Conservation (phyloP, 2,113 vertebrate genomes). For the Anolis carolinensis region DNA sequence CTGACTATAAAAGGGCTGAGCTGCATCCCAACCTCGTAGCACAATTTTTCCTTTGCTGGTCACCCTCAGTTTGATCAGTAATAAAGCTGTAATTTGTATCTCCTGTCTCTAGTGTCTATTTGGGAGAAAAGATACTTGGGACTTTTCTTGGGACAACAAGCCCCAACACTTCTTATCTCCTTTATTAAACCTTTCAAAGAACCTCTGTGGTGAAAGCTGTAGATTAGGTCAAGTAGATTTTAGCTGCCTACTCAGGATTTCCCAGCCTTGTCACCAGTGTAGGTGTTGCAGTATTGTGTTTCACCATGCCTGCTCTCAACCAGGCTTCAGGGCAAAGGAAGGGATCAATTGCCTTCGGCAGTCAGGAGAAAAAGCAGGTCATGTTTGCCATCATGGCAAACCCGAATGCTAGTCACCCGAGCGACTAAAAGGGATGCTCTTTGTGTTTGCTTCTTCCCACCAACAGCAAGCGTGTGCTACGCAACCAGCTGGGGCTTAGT, state of each 20-base stretch:
- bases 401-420: constrained; percentile 15
- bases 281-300: background rate
- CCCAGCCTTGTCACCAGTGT: background rate
- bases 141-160: too few species aligned
- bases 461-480: background rate
- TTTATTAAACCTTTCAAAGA: background rate
- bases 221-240: background rate
- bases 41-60: too few species aligned
- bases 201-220: background rate
- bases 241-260: background rate
- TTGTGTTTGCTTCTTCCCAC: constrained; percentile 33
- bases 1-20: too few species aligned
- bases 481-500: constrained; percentile 39
- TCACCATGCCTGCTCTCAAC: background rate
- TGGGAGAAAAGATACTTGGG: too few species aligned
- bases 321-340: background rate
- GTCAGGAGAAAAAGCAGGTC: constrained; percentile 5
- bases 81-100: too few species aligned
- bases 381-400: constrained; percentile 40
- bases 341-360: background rate
- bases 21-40: too few species aligned
- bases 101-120: too few species aligned
- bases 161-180: too few species aligned
- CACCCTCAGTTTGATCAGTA: too few species aligned
- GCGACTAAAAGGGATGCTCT: constrained; percentile 32